These are phyloP conservation scores for Esox masquinongy DNA, from an alignment of 2,797 vertebrate genomes.

Conservation along the genomic window DNA sequence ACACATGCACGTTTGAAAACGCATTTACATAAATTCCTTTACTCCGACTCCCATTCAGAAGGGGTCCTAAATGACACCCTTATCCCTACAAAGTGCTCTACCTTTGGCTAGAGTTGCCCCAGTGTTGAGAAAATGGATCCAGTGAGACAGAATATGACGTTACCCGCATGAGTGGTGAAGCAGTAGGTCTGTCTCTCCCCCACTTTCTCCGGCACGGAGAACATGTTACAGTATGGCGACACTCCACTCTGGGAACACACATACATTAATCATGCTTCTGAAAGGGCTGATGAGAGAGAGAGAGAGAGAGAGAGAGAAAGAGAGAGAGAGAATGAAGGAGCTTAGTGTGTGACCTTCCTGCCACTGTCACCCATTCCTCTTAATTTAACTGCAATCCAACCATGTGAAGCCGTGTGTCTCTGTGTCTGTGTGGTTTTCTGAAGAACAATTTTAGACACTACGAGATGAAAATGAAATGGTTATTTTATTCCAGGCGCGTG, in stretches of 20 bases:
- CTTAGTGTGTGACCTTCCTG: slow-evolving; percentile 9
- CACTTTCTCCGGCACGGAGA: not conserved
- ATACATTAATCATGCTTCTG: slow-evolving; percentile 69
- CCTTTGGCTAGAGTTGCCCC: too few species aligned
- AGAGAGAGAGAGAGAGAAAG: too few species aligned
- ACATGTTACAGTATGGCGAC: not conserved
- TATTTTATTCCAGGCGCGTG: not conserved
- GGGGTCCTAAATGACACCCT: not conserved
- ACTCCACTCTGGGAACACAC: slow-evolving; percentile 35
- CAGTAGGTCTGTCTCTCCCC: too few species aligned
- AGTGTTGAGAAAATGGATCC: too few species aligned
- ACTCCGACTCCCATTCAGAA: not conserved
- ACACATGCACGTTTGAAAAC: slow-evolving; percentile 10
- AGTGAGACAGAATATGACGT: too few species aligned
- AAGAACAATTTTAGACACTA: too few species aligned
- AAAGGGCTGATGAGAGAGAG: not conserved
- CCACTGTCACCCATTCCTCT: slow-evolving; percentile 9
- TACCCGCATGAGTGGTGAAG: too few species aligned
- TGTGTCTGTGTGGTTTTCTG: slow-evolving; percentile 4
- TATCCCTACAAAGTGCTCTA: too few species aligned
- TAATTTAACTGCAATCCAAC: not conserved
- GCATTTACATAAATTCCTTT: slow-evolving; percentile 29
- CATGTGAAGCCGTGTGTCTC: not conserved
- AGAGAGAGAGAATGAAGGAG: not conserved
- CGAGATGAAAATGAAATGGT: not conserved